phyloP scores from a whole-genome alignment of 2,888 invertebrate species.

The Cabera pusaria region DNA sequence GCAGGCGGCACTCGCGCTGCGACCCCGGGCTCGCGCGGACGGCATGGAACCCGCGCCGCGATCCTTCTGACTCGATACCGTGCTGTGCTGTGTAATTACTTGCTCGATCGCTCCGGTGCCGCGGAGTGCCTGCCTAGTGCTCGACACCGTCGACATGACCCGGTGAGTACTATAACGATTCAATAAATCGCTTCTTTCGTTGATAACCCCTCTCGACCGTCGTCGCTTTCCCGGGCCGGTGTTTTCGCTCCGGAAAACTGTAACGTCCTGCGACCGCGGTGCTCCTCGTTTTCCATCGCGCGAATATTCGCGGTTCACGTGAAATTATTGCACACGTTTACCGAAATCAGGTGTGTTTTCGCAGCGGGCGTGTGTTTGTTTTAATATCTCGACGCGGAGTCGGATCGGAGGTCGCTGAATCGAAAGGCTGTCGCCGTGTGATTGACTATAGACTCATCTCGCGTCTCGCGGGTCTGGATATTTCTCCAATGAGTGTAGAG shows the following conservation, averaged over 20 bases:
- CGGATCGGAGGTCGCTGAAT: slow-evolving; percentile 43
- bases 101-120: slow-evolving; percentile 35
- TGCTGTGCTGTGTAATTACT: slow-evolving; percentile 56
- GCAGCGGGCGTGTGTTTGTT: slow-evolving; percentile 31
- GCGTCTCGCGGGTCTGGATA: slow-evolving; percentile 23
- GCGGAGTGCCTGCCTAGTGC: slow-evolving; percentile 23
- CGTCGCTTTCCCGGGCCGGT: slow-evolving; percentile 39
- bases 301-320: slow-evolving; percentile 26
- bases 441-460: slow-evolving; percentile 47
- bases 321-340: slow-evolving; percentile 26
- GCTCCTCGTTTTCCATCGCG: slow-evolving; percentile 31
- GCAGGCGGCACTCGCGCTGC: slow-evolving; percentile 60
- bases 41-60: slow-evolving; percentile 57
- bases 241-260: slow-evolving; percentile 52
- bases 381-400: slow-evolving; percentile 32
- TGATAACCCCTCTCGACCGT: slow-evolving; percentile 7
- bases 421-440: slow-evolving; percentile 35
- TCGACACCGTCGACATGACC: slow-evolving; percentile 38
- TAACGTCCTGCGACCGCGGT: slow-evolving; percentile 34
- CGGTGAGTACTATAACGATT: slow-evolving; percentile 46
- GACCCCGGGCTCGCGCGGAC: slow-evolving; percentile 62
- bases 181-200: slow-evolving; percentile 1
- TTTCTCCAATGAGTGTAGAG: slow-evolving; percentile 18
- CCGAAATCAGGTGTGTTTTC: slow-evolving; percentile 31
- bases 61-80: slow-evolving; percentile 41